A percentile compares a stretch with the other conserved stretches of the same genome.
phyloP scores from a whole-genome alignment of 2,888 invertebrate genomes.

The Petrolisthes cinctipes region DNA sequence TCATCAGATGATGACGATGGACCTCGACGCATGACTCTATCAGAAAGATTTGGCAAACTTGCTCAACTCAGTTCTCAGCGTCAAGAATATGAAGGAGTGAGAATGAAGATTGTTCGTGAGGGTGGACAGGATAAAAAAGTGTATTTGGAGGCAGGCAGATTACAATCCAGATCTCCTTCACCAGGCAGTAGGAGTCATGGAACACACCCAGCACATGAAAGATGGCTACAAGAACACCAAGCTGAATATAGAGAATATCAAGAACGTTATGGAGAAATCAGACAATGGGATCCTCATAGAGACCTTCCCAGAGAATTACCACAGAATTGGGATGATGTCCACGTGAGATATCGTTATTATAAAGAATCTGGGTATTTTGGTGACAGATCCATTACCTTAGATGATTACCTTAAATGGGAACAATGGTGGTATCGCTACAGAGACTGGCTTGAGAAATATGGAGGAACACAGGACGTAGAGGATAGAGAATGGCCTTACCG shows the following conservation, averaged over 20 bases:
- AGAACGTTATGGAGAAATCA: constrained; percentile 63
- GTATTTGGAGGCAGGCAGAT: constrained; percentile 60
- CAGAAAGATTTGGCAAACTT: constrained; percentile 90
- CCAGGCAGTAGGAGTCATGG: constrained; percentile 42
- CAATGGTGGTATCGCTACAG: constrained; percentile 96
- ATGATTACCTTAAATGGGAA: constrained; percentile 93
- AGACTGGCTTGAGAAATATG: constrained; percentile 84
- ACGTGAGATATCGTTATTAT: constrained; percentile 82
- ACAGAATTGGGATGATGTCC: constrained; percentile 83
- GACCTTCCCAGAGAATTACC: constrained; percentile 66
- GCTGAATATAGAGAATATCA: constrained; percentile 65
- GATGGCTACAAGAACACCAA: constrained; percentile 63
- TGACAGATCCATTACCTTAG: constrained; percentile 77
- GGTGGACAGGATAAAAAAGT: constrained; percentile 70
- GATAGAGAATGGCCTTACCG: constrained; percentile 57
- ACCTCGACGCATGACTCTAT: constrained; percentile 78
- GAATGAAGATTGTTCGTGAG: constrained; percentile 81
- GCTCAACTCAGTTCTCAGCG: constrained; percentile 91
- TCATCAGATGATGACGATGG: constrained; percentile 74
- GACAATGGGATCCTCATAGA: constrained; percentile 64
- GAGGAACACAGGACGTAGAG: constrained; percentile 46
- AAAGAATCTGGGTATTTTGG: constrained; percentile 87
- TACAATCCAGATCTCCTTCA: constrained; percentile 55
- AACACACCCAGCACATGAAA: constrained; percentile 61
- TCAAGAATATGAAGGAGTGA: constrained; percentile 87